Base-by-base conservation (phyloP, 2,797 vertebrate genomes). In the Uromys caudimaculatus region DNA sequence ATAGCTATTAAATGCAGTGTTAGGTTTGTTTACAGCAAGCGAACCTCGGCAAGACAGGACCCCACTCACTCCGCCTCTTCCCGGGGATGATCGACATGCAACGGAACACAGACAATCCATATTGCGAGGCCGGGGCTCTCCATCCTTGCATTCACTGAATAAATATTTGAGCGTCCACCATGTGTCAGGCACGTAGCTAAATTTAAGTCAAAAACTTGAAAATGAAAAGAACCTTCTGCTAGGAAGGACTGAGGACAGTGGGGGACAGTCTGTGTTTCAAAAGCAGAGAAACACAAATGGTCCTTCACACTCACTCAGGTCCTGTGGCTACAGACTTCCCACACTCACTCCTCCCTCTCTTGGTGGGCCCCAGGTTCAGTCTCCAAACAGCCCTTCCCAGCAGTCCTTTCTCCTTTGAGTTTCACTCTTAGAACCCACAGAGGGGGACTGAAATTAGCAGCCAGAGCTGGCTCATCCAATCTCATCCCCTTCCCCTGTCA, bases 401-500 rank as follows among this genome's bases (percentile, higher is more conserved):
- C 75, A 13, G 52, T 75, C 19, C 85, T 95, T 56, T 56, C 71
- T 85, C 79, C 60, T 73, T 29, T 47, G 86, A 54, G 32, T 90
- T 90, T 52, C 58, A 47, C 85, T 60, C 89, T 67, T 23, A 71
- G 62, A 91, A 91, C 50, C 83, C 89, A 91, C 79, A 79, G 71
- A 90, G 69, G 91, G 93, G 73, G 93, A 93, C 58, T 86, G 88
- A 58, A 93, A 91, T 95, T 78, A 95, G 69, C 94, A 95, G 90
- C 89, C 56, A 73, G 91, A 76, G 64, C 75, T 16, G 78, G 95
- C 91, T 89, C 79, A 95, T 91, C 78, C 95, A 93, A 52, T 91
- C 95, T 93, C 79, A 81, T 94, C 93, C 76, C 75, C 56, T 47
- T 94, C 90, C 78, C 93, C 86, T 75, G 92, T 79, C 87, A 67